Conservation (phyloP, 2,113 vertebrate genomes). For the Erythrocebus patas region DNA sequence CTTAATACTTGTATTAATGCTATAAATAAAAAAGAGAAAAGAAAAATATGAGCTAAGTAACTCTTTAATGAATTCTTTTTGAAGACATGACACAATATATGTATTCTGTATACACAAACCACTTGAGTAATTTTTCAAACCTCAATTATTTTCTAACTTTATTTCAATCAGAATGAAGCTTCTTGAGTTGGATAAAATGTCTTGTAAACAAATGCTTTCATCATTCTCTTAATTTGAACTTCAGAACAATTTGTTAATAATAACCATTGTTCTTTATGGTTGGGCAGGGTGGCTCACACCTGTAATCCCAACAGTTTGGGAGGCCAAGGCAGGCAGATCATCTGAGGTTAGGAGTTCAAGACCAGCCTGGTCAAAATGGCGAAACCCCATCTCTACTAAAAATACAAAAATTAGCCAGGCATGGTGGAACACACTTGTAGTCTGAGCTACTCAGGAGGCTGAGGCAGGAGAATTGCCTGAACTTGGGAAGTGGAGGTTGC, state of each 20-base stretch:
- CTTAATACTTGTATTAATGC: slow-evolving; percentile 41
- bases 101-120: not conserved
- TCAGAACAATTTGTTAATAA: not conserved
- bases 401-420: too few species aligned
- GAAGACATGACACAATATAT: not conserved
- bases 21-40: not conserved
- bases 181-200: not conserved
- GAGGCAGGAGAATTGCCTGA: too few species aligned
- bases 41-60: slow-evolving; percentile 25
- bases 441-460: too few species aligned
- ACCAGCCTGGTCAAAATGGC: too few species aligned
- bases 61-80: slow-evolving; percentile 21
- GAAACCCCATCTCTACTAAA: too few species aligned
- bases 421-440: too few species aligned
- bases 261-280: not conserved
- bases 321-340: too few species aligned
- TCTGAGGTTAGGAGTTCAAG: too few species aligned
- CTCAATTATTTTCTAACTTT: slow-evolving; percentile 12
- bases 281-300: too few species aligned
- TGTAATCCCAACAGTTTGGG: too few species aligned
- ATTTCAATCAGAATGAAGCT: not conserved
- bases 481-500: too few species aligned
- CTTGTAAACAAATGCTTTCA: slow-evolving; percentile 9
- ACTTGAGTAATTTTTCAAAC: slow-evolving; percentile 2
- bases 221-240: not conserved